Evolutionary conservation across 2,888 invertebrate genomes (phyloP), one percentile per base, ranked within the genome.

Genomic region (Ligdia adustata): DNA sequence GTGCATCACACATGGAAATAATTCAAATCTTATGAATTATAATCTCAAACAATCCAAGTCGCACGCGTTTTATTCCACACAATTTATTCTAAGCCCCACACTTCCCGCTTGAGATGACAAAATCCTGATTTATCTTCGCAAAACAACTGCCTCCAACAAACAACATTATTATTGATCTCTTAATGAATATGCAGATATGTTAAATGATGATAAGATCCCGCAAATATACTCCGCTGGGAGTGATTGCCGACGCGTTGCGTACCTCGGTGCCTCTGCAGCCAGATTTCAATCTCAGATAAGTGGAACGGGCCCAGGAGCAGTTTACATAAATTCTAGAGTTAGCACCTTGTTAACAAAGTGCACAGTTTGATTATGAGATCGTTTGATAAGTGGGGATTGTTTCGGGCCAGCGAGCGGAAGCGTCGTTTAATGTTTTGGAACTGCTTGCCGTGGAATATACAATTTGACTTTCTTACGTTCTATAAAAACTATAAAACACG

Each of bases 201-300:
- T 77, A 82, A 85, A 78, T 69, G 71, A 64, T 76, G 84, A 83
- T 86, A 86, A 82, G 81, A 72, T 71, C 73, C 79, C 82, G 69
- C 86, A 82, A 82, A 84, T 83, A 83, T 79, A 73, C 67, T 87
- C 90, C 86, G 81, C 45, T 64, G 81, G 88, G 90, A 87, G 87
- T 79, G 86, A 88, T 88, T 82, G 81, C 70, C 74, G 69, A 69
- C 72, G 81, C 79, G 78, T 75, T 72, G 69, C 75, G 74, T 74
- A 69, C 65, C 69, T 64, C 69, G 71, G 32, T 66, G 58, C 69
- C 47, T 60, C 63, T 55, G 64, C 62, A 75, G 75, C 75, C 78
- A 82, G 89, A 90, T 90, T 88, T 90, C 86, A 89, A 90, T 90
- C 89, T 84, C 79, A 89, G 90, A 90, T 90, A 89, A 82, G 77